Percentiles rank a stretch among this genome's conserved stretches.
Evolutionary conservation across 92 coral and sea anemone genomes (phyloP).

Genomic region (Umimayanthus kanabou): DNA sequence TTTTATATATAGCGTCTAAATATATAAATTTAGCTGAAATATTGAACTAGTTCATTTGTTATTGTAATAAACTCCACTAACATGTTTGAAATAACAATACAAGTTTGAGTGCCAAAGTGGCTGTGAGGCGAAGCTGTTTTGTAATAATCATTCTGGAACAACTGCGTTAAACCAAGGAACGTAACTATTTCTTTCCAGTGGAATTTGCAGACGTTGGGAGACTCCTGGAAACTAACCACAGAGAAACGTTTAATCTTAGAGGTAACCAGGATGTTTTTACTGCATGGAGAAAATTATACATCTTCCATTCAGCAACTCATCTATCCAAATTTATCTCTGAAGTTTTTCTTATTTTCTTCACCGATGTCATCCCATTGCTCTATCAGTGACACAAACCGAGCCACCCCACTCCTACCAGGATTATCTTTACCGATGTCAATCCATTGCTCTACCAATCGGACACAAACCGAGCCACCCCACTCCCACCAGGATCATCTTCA

Average conservation of each 20-base stretch:
- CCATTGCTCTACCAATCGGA: too few relatives aligned
- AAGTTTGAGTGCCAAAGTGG: slow-evolving; percentile 4
- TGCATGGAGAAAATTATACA: not conserved
- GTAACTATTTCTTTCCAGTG: slow-evolving; percentile 15
- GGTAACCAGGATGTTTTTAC: not conserved
- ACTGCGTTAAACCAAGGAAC: not conserved
- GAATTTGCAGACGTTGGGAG: slow-evolving; percentile 16
- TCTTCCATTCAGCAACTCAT: not conserved
- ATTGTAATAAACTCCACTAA: too few relatives aligned
- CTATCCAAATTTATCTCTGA: not conserved
- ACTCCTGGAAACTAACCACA: not conserved
- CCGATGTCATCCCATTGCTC: too few relatives aligned
- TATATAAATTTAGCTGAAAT: too few relatives aligned
- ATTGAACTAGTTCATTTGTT: too few relatives aligned
- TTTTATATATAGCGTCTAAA: too few relatives aligned
- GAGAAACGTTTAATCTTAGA: slow-evolving; percentile 9
- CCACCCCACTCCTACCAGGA: too few relatives aligned
- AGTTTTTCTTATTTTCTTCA: too few relatives aligned
- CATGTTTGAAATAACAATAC: not conserved
- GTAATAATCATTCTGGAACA: not conserved
- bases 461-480: too few relatives aligned
- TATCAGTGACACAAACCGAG: too few relatives aligned
- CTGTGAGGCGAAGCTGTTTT: not conserved
- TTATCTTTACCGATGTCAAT: too few relatives aligned
- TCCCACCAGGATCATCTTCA: too few relatives aligned